Base-by-base conservation (phyloP, 2,113 vertebrate species). In the Actenoides lindsayi region DNA sequence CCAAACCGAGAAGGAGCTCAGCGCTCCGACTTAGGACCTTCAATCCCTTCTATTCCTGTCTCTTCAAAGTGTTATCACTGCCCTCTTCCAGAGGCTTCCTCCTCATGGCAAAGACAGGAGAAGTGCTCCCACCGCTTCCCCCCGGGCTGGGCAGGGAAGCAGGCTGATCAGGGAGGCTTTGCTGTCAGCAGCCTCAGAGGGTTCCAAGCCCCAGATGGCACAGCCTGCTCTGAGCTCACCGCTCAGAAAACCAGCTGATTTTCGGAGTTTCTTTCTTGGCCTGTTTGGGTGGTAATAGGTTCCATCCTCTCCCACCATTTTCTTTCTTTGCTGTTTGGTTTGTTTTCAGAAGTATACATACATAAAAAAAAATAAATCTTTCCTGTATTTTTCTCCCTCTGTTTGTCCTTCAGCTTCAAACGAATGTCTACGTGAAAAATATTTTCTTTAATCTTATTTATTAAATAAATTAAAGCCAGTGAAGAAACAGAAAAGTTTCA, bases 121-220 rank as follows among this genome's bases (percentile, higher is more conserved):
- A 82, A 63, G 11, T 4, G 3, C 30, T 31, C 4, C 0, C 6
- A 19, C 65, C 0, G 0, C 9, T 62, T 53, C 37, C 9, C 23
- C 35, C 3, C 5, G 9, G 46, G 18, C 28, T 59, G 54, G 74
- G 6, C 18, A 46, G 71, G 17, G 48, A 6, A 1, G 5, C 6
- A 25, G 10, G 21, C 23, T 28, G 48, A 48, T 25, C 39, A 30
- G 19, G 2, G n/a, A 63, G 4, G 4, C 4, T 68, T 20, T 27
- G 17, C 56, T 6, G 2, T 12, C 9, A 84, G 13, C 41, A 25
- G 39, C n/a, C 53, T 53, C 1, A 0, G 28, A 74, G 12, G 19
- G 37, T 53, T 65, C 80, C 50, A 35, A 53, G 19, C 3, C 1
- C 2, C 31, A 33, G 0, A 31, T 2, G 23, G 16, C 42, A 53